These are phyloP conservation scores for Crematogaster levior DNA, from an alignment of 2,888 invertebrate species.

Conservation along the genomic window DNA sequence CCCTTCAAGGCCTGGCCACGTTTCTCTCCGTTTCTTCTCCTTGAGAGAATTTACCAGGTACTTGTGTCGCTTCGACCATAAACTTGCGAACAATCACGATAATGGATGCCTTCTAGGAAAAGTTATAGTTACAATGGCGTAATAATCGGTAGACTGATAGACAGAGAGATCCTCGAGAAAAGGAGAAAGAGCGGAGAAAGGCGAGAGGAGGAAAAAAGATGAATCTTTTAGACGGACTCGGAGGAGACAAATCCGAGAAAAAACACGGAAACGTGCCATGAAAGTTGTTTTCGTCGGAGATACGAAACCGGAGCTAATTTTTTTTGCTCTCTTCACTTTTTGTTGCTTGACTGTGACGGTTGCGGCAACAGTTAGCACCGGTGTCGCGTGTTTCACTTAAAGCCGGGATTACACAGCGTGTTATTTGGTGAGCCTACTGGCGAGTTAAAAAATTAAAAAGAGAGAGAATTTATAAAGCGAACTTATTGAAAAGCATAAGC, in stretches of 20 bases:
- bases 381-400: constrained; percentile 54
- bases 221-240: constrained; percentile 44
- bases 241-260: constrained; percentile 58
- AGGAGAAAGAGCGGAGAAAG: neutral
- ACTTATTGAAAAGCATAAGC: no score
- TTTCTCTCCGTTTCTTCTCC: constrained; percentile 41
- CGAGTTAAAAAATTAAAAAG: no score
- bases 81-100: constrained; percentile 80
- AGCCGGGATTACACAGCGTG: no score
- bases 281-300: constrained; percentile 57
- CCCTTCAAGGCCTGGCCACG: constrained; percentile 36
- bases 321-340: neutral
- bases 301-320: constrained; percentile 42
- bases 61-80: constrained; percentile 69
- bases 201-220: constrained; percentile 9
- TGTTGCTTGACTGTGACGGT: constrained; percentile 1
- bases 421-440: no score
- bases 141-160: constrained; percentile 75
- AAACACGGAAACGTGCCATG: constrained; percentile 52
- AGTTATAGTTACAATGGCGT: constrained; percentile 78
- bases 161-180: constrained; percentile 4
- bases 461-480: no score
- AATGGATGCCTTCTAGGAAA: constrained; percentile 81
- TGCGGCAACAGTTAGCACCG: constrained; percentile 2
- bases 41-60: constrained; percentile 58